Conservation (phyloP, 2,888 invertebrate species). For the Scrobipalpa atriplicella region DNA sequence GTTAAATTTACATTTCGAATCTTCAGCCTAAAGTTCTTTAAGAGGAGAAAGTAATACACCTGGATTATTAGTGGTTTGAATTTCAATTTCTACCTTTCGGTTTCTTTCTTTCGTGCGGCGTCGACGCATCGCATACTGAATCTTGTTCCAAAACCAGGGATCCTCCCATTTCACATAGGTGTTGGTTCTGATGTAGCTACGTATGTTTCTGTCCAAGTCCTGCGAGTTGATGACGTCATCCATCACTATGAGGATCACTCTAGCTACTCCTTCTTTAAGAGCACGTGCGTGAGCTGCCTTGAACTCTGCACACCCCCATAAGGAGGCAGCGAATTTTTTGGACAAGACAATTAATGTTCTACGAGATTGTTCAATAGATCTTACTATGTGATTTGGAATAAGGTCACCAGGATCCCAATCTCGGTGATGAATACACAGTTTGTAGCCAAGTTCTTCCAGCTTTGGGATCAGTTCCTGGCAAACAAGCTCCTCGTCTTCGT, state of each 20-base stretch:
- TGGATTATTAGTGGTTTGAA: no score
- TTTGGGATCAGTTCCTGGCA: conserved; percentile 5
- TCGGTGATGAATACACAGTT: conserved; percentile 17
- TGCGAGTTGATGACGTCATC: not conserved
- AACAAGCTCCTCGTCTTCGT: conserved; percentile 7
- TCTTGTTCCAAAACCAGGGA: conserved; percentile 90
- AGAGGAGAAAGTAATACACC: no score
- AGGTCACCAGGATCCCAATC: conserved; percentile 22
- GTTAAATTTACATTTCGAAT: no score
- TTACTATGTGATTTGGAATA: conserved; percentile 4
- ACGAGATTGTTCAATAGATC: conserved; percentile 16
- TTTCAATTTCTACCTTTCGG: no score
- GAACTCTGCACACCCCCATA: conserved; percentile 20
- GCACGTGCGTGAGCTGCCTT: conserved; percentile 11
- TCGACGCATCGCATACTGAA: conserved; percentile 85
- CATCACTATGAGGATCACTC: not conserved
- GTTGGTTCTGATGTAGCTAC: conserved; percentile 87
- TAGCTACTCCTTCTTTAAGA: not conserved
- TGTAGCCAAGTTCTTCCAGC: conserved; percentile 13
- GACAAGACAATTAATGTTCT: conserved; percentile 19
- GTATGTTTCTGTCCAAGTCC: conserved; percentile 84
- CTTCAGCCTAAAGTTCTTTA: no score
- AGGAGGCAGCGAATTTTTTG: not conserved
- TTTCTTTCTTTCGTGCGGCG: no score
- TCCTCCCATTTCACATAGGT: conserved; percentile 91